Percentiles rank a stretch among this genome's conserved stretches.
Conservation (phyloP, 2,797 vertebrate species). For the Smutsia temminckii region DNA sequence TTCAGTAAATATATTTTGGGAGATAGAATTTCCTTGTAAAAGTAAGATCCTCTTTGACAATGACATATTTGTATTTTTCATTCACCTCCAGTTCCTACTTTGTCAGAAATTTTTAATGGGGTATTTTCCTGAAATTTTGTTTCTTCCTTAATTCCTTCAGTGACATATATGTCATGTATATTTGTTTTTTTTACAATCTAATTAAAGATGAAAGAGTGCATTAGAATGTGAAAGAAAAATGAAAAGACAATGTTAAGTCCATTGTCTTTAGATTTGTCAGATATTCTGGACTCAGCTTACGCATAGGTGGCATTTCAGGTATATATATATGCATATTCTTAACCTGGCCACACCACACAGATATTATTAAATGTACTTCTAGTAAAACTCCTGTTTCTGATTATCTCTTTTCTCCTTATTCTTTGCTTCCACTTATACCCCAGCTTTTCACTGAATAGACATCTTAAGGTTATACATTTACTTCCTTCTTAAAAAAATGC, state of each 20-base stretch:
- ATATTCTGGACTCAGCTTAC: background rate
- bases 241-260: background rate
- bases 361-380: background rate
- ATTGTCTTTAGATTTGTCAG: background rate
- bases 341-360: background rate
- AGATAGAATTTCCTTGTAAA: background rate
- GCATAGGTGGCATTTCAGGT: background rate
- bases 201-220: background rate
- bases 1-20: background rate
- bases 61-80: background rate
- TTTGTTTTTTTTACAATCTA: background rate
- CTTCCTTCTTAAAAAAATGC: background rate
- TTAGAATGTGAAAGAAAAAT: background rate
- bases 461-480: background rate
- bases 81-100: background rate
- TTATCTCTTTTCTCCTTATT: background rate
- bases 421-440: background rate
- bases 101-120: conserved; percentile 6
- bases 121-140: background rate
- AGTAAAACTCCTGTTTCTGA: background rate
- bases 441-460: background rate
- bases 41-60: conserved; percentile 12
- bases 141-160: background rate
- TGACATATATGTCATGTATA: background rate
- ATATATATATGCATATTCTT: background rate